phyloP scores from a whole-genome alignment of 1,140 invertebrate genomes.

The Trichoplusia ni region DNA sequence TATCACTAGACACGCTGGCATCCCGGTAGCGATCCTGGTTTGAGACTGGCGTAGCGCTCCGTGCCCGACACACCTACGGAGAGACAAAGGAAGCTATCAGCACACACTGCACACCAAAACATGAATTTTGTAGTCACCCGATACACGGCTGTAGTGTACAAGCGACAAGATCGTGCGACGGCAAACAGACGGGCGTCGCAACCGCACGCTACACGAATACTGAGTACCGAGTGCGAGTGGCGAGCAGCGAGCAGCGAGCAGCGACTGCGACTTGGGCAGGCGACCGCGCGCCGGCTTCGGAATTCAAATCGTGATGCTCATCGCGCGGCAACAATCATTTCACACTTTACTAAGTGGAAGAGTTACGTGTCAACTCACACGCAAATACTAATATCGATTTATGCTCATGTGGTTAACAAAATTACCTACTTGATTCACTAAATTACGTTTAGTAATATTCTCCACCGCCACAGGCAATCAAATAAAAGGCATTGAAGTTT shows the following conservation, averaged over 20 bases:
- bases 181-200: conserved; percentile 59
- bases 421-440: conserved; percentile 4
- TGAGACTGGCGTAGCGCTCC: conserved; percentile 37
- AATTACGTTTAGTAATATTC: not conserved
- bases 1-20: conserved; percentile 76
- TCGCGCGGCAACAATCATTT: conserved; percentile 60
- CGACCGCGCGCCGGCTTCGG: conserved; percentile 31
- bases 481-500: conserved; percentile 15
- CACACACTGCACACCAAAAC: conserved; percentile 54
- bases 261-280: conserved; percentile 6
- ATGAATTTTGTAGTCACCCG: conserved; percentile 48
- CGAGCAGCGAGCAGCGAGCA: no score
- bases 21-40: conserved; percentile 55
- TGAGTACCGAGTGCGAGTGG: no score
- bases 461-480: conserved; percentile 8
- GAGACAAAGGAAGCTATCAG: conserved; percentile 65
- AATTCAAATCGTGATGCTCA: conserved; percentile 54
- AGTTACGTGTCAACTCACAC: conserved; percentile 71
- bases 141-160: conserved; percentile 41
- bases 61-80: conserved; percentile 67
- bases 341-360: conserved; percentile 69
- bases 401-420: conserved; percentile 10
- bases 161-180: conserved; percentile 35
- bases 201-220: conserved; percentile 71
- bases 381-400: conserved; percentile 50